These are phyloP conservation scores for Euplexia lucipara DNA, from an alignment of 2,888 invertebrate species.

Conservation along the genomic window DNA sequence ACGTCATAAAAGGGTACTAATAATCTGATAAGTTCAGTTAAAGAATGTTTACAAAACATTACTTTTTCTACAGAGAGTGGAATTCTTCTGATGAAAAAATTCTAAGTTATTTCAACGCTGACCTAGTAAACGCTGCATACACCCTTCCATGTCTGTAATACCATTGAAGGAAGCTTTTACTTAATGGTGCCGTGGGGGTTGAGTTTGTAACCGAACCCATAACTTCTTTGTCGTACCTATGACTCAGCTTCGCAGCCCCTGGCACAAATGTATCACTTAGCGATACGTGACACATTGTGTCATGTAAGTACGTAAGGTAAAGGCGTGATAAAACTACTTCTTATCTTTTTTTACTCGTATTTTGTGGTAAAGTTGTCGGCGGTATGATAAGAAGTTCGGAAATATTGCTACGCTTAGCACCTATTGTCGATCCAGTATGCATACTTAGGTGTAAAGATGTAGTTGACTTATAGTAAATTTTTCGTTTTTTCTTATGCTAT, in stretches of 20 bases:
- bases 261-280: constrained; percentile 50
- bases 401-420: constrained; percentile 3
- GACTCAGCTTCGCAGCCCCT: constrained; percentile 49
- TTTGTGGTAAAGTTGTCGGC: constrained; percentile 34
- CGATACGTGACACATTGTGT: constrained; percentile 48
- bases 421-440: constrained; percentile 7
- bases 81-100: background rate
- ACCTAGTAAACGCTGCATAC: constrained; percentile 25
- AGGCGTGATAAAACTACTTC: constrained; percentile 47
- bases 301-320: constrained; percentile 41
- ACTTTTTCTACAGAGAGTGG: background rate
- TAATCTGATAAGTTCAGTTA: background rate
- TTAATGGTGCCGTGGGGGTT: constrained; percentile 51
- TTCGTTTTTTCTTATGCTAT: background rate
- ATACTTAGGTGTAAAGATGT: too few species aligned
- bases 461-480: background rate
- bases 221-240: constrained; percentile 54
- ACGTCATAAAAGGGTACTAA: background rate
- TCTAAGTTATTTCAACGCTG: background rate
- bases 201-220: constrained; percentile 62
- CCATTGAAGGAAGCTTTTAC: constrained; percentile 48
- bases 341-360: constrained; percentile 35
- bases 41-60: background rate
- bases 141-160: constrained; percentile 17
- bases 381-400: constrained; percentile 16